phyloP scores from a whole-genome alignment of 2,113 vertebrate species.

The Ahaetulla prasina region DNA sequence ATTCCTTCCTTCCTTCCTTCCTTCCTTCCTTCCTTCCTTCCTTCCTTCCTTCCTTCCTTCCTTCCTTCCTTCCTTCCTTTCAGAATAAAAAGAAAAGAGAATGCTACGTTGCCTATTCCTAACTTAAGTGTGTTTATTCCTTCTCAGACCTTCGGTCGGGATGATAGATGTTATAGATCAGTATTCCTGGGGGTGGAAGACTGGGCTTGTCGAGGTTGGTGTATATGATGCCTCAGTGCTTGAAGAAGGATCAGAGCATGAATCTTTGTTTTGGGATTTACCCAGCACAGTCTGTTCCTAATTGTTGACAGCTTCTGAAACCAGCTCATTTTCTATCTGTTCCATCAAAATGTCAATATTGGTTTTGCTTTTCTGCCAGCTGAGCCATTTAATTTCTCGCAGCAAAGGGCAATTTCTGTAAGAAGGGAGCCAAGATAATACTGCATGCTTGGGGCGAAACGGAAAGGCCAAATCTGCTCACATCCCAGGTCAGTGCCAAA shows the following conservation, averaged over 20 bases:
- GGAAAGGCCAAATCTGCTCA: neutral
- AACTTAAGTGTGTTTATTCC: neutral
- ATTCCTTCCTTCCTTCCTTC: neutral
- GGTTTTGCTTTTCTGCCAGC: slow-evolving; percentile 24
- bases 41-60: neutral
- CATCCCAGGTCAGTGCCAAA: neutral
- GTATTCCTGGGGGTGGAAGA: neutral
- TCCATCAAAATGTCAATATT: slow-evolving; percentile 19
- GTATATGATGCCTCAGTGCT: neutral
- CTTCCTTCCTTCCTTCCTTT: neutral
- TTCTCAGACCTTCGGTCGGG: neutral
- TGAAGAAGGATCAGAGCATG: neutral
- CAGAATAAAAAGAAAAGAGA: neutral
- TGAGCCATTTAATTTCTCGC: slow-evolving; percentile 22
- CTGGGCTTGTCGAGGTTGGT: neutral
- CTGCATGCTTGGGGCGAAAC: neutral
- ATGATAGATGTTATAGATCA: neutral
- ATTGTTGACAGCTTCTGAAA: slow-evolving; percentile 6
- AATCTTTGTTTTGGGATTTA: neutral
- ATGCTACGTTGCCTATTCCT: neutral
- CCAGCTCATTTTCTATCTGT: slow-evolving; percentile 20
- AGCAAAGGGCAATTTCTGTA: slow-evolving; percentile 10
- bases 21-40: neutral
- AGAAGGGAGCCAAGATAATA: slow-evolving; percentile 8
- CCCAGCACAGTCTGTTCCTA: neutral